phyloP scores from a whole-genome alignment of 2,113 vertebrate genomes.

The Poeciliopsis occidentalis region DNA sequence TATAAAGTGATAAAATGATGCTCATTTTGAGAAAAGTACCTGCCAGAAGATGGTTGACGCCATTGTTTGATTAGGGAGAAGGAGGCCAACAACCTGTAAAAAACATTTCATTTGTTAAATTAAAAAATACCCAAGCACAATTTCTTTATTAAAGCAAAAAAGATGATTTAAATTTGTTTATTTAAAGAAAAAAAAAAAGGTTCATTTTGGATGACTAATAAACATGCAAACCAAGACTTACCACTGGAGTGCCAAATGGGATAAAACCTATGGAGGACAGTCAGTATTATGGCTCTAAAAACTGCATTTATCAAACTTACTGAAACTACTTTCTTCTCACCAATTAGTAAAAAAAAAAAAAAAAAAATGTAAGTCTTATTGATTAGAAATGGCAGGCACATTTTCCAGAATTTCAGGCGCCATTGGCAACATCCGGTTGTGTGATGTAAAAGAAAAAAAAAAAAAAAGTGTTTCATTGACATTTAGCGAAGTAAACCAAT shows the following conservation, averaged over 20 bases:
- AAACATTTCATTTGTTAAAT: neutral
- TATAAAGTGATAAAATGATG: neutral
- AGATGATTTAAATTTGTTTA: neutral
- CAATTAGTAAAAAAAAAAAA: too few relatives aligned
- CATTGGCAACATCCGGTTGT: too few relatives aligned
- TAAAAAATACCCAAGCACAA: neutral
- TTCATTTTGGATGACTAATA: neutral
- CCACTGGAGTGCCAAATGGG: constrained; percentile 93
- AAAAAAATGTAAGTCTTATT: too few relatives aligned
- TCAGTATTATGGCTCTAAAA: neutral
- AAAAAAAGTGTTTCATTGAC: too few relatives aligned
- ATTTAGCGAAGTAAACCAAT: too few relatives aligned
- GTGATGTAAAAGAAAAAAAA: too few relatives aligned
- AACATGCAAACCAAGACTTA: constrained; percentile 73
- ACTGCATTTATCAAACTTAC: too few relatives aligned
- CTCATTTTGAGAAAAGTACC: constrained; percentile 69
- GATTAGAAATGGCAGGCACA: too few relatives aligned
- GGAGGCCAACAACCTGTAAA: constrained; percentile 89
- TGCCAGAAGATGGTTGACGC: constrained; percentile 93
- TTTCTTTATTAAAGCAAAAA: fast-evolving
- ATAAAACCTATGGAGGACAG: constrained; percentile 86
- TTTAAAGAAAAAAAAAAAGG: too few relatives aligned
- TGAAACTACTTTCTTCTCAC: too few relatives aligned
- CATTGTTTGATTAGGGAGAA: constrained; percentile 93
- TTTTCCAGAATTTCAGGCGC: too few relatives aligned